Conservation (phyloP, 2,797 vertebrate species). For the Syngnathus rostellatus region DNA sequence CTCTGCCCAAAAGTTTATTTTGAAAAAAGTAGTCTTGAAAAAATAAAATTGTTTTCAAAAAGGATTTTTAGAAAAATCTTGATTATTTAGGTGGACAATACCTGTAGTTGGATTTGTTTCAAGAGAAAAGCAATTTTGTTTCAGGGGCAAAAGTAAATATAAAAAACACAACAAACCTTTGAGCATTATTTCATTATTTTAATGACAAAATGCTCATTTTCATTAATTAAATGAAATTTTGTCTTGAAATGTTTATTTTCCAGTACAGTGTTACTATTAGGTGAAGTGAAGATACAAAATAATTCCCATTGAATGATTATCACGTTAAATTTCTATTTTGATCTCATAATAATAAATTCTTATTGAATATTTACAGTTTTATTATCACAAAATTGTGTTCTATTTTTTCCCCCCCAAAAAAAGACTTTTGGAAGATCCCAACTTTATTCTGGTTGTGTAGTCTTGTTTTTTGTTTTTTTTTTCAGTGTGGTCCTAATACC, state of each 20-base stretch:
- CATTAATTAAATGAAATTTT: too few relatives aligned
- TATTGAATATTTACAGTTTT: background rate
- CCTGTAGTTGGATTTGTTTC: background rate
- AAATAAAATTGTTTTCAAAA: too few relatives aligned
- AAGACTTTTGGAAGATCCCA: background rate
- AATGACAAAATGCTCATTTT: too few relatives aligned
- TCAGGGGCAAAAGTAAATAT: background rate
- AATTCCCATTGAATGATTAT: background rate
- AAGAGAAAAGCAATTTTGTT: background rate
- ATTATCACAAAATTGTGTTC: background rate
- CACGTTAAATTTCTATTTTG: background rate
- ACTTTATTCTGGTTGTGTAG: background rate
- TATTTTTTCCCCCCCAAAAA: background rate
- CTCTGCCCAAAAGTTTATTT: too few relatives aligned
- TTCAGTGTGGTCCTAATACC: background rate
- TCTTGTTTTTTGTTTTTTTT: background rate
- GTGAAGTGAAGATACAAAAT: background rate
- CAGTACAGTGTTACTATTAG: background rate
- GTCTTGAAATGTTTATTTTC: too few relatives aligned
- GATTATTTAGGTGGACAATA: too few relatives aligned
- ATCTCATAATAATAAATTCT: background rate
- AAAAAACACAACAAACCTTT: background rate
- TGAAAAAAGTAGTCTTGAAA: too few relatives aligned
- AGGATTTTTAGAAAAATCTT: too few relatives aligned
- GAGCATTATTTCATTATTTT: too few relatives aligned